Evolutionary conservation across 2,113 vertebrate genomes (phyloP).

Genomic region (Geococcyx californianus): DNA sequence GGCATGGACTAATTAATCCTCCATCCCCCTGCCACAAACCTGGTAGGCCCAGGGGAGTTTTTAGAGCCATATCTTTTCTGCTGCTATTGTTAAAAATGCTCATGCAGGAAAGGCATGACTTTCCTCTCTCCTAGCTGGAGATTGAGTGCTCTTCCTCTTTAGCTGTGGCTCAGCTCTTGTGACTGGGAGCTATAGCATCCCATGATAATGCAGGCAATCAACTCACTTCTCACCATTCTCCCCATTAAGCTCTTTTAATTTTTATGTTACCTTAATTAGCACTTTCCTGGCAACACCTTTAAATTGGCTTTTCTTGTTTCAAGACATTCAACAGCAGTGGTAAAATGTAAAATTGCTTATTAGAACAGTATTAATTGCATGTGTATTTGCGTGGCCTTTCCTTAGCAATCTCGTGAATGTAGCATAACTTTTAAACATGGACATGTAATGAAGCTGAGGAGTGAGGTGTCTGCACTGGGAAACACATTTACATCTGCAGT

Average conservation of each 20-base stretch:
- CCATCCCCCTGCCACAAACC: neutral
- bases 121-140: neutral
- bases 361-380: neutral
- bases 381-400: neutral
- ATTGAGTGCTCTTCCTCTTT: neutral
- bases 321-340: neutral
- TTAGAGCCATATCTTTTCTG: neutral
- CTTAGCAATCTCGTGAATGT: neutral
- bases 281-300: slow-evolving; percentile 11
- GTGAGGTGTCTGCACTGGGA: neutral
- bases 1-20: slow-evolving; percentile 18
- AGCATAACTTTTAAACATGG: neutral
- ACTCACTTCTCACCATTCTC: neutral
- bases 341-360: neutral
- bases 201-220: neutral
- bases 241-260: neutral
- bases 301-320: neutral
- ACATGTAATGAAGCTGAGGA: neutral
- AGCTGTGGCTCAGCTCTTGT: neutral
- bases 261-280: neutral
- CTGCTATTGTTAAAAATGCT: neutral
- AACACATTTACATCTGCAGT: neutral
- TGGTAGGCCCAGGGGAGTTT: neutral
- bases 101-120: neutral
- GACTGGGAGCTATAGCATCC: neutral